Conservation (phyloP, 2,888 invertebrate genomes). For the Xylophagus ater region DNA sequence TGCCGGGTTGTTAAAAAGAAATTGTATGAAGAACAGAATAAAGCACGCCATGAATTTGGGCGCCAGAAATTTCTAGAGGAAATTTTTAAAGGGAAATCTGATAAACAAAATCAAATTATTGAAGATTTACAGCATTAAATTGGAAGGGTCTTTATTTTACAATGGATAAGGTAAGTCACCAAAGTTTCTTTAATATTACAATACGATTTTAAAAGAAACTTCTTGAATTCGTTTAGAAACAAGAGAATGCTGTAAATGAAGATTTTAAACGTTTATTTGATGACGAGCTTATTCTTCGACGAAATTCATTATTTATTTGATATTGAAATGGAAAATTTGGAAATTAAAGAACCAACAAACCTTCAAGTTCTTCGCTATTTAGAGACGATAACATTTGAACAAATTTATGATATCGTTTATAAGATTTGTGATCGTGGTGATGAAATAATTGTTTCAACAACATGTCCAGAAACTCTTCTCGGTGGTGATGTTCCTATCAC, state of each 20-base stretch:
- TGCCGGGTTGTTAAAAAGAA: slow-evolving; percentile 90
- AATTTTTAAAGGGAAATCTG: slow-evolving; percentile 77
- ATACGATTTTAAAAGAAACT: neutral
- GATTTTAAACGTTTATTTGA: slow-evolving; percentile 75
- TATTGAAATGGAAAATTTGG: slow-evolving; percentile 71
- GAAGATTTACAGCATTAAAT: slow-evolving; percentile 67
- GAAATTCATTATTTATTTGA: slow-evolving; percentile 78
- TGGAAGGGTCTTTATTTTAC: slow-evolving; percentile 85
- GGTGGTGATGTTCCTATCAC: no score
- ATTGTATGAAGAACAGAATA: slow-evolving; percentile 51
- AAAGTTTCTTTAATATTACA: neutral
- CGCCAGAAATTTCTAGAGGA: slow-evolving; percentile 63
- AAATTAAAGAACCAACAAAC: slow-evolving; percentile 53
- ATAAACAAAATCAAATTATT: slow-evolving; percentile 54
- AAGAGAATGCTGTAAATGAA: slow-evolving; percentile 64
- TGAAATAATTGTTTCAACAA: no score
- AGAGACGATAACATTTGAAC: slow-evolving; percentile 67
- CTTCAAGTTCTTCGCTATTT: slow-evolving; percentile 62
- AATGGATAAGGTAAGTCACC: slow-evolving; percentile 62
- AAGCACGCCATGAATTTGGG: slow-evolving; percentile 60
- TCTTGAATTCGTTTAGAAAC: slow-evolving; percentile 39
- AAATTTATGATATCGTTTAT: slow-evolving; percentile 62
- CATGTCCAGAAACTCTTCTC: no score
- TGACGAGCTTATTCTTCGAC: no score
- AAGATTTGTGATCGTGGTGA: no score